Evolutionary conservation across 2,797 vertebrate genomes (phyloP).

Genomic region (Scomberomorus guttatus): DNA sequence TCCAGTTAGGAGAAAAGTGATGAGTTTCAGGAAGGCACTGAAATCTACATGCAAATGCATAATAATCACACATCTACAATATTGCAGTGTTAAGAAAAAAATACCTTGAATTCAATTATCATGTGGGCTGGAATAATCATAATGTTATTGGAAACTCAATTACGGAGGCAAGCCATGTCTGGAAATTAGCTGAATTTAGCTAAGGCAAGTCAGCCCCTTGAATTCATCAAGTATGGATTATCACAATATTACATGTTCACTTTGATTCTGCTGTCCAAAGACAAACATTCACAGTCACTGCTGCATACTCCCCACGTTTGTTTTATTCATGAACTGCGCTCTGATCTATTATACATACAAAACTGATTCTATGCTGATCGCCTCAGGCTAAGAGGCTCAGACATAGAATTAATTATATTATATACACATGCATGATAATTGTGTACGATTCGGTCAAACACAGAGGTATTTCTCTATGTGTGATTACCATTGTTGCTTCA

Average conservation of each 20-base stretch:
- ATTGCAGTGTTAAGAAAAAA: conserved; percentile 98
- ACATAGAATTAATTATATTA: conserved; percentile 99
- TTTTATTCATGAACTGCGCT: conserved; percentile 99
- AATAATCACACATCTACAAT: conserved; percentile 99
- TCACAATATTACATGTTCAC: conserved; percentile 99
- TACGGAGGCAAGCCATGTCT: conserved; percentile 98
- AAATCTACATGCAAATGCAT: conserved; percentile 98
- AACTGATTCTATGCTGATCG: conserved; percentile 97
- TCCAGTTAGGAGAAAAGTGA: conserved; percentile 99
- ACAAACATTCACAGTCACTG: conserved; percentile 97
- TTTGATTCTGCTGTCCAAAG: conserved; percentile 99
- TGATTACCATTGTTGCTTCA: conserved; percentile 84
- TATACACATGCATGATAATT: conserved; percentile 99
- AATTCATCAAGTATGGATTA: conserved; percentile 99
- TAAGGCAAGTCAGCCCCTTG: conserved; percentile 97
- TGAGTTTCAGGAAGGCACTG: conserved; percentile 94
- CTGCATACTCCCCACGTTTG: conserved; percentile 95
- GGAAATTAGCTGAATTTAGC: conserved; percentile 99
- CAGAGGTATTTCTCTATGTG: conserved; percentile 90
- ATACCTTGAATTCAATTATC: conserved; percentile 99
- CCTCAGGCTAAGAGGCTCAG: conserved; percentile 93
- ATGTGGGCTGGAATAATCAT: conserved; percentile 99
- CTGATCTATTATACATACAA: conserved; percentile 99
- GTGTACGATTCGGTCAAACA: conserved; percentile 96
- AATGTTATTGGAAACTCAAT: conserved; percentile 99